These are phyloP conservation scores for Microplitis mediator DNA, from an alignment of 1,140 invertebrate genomes.

Conservation along the genomic window DNA sequence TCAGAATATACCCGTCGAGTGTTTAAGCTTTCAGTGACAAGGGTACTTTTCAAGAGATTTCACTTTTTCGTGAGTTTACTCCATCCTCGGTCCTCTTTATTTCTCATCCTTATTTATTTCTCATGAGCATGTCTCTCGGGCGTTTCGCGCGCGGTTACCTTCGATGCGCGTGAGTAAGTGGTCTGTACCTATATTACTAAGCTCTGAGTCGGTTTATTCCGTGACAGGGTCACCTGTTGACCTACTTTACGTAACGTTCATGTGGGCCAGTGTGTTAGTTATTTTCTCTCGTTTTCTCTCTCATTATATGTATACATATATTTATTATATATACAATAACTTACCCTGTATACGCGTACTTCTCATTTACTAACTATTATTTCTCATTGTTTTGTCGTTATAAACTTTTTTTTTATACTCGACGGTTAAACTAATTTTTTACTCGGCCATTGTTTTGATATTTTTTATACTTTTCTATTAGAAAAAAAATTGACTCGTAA, in stretches of 20 bases:
- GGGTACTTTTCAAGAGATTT: too few species aligned
- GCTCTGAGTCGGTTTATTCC: constrained; percentile 28
- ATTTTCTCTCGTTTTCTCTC: background rate
- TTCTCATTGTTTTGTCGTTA: too few species aligned
- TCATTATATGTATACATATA: background rate
- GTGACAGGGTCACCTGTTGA: constrained; percentile 51
- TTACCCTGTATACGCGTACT: too few species aligned
- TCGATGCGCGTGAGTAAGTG: constrained; percentile 20
- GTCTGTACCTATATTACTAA: constrained; percentile 14
- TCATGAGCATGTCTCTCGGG: background rate
- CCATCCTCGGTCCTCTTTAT: background rate
- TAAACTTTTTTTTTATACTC: too few species aligned
- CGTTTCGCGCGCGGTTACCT: background rate
- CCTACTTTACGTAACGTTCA: constrained; percentile 44
- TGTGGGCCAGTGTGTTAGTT: constrained; percentile 22
- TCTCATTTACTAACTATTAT: too few species aligned
- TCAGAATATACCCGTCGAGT: too few species aligned
- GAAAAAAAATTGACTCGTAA: too few species aligned
- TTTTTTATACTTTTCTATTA: too few species aligned
- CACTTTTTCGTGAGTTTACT: background rate
- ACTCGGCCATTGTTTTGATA: too few species aligned
- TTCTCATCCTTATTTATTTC: background rate
- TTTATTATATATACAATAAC: too few species aligned
- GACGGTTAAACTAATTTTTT: too few species aligned
- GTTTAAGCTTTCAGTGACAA: too few species aligned